A percentile compares a stretch with the other conserved stretches of the same genome.
phyloP scores from a whole-genome alignment of 2,113 vertebrate genomes.

The Psammodynastes pulverulentus region DNA sequence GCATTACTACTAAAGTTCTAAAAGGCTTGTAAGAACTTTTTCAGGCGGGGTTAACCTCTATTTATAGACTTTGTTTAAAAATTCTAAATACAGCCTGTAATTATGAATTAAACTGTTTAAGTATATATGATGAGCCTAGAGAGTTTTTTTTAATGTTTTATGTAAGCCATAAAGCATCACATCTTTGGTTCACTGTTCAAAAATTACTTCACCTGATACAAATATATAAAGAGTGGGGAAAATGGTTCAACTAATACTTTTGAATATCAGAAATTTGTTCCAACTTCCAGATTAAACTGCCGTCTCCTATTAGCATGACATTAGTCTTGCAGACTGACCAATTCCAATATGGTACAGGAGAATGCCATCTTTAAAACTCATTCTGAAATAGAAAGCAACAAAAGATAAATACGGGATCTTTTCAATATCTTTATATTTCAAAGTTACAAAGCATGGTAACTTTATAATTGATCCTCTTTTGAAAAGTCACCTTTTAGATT shows the following conservation, averaged over 20 bases:
- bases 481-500: neutral
- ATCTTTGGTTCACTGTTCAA: neutral
- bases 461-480: neutral
- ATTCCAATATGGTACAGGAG: neutral
- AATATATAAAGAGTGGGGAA: no score
- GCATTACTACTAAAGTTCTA: slow-evolving; percentile 75
- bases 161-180: neutral
- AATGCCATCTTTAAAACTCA: neutral
- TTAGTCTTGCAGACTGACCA: neutral
- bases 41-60: slow-evolving; percentile 67
- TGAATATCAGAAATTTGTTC: neutral
- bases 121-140: slow-evolving; percentile 53
- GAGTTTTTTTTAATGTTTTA: neutral
- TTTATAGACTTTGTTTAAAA: slow-evolving; percentile 78
- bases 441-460: neutral
- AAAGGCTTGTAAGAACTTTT: slow-evolving; percentile 64
- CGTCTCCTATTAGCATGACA: neutral
- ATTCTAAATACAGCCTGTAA: slow-evolving; percentile 84
- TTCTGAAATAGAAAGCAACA: neutral
- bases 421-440: neutral
- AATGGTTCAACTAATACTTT: neutral
- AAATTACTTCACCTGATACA: neutral
- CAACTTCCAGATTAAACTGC: neutral
- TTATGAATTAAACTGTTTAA: slow-evolving; percentile 80
- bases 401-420: neutral